Evolutionary conservation across 2,888 invertebrate species (phyloP).

Genomic region (Pachycephus smyrnensis): DNA sequence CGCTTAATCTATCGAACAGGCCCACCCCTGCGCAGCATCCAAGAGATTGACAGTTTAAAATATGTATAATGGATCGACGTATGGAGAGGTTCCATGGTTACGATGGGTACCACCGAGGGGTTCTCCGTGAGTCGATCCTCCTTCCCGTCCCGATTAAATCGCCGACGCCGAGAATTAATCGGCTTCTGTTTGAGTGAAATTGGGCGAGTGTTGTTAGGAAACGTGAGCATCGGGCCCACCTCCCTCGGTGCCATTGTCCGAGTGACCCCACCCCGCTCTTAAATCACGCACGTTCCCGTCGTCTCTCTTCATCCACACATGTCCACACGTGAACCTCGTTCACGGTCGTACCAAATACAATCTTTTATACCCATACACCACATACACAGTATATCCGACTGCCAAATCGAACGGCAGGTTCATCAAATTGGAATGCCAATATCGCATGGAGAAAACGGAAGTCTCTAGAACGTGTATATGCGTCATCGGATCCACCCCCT

Average conservation of each 20-base stretch:
- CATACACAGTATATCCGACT: background rate
- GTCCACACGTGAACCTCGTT: conserved; percentile 3
- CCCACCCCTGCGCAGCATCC: conserved; percentile 44
- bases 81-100: conserved; percentile 22
- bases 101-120: background rate
- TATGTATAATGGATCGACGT: conserved; percentile 64
- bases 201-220: conserved; percentile 61
- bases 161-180: conserved; percentile 65
- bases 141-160: conserved; percentile 56
- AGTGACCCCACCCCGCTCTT: conserved; percentile 30
- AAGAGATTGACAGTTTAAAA: conserved; percentile 67
- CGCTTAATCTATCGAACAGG: conserved; percentile 45
- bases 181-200: conserved; percentile 60
- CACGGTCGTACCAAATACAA: background rate
- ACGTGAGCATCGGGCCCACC: conserved; percentile 52
- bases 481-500: background rate
- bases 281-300: conserved; percentile 33
- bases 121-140: conserved; percentile 1
- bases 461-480: background rate
- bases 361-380: background rate
- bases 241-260: conserved; percentile 31
- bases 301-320: conserved; percentile 5
- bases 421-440: background rate
- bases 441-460: background rate
- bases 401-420: background rate